Evolutionary conservation across 1,140 invertebrate genomes (phyloP), one percentile per base, ranked within the genome.

Genomic region (Saxidomus purpurata): DNA sequence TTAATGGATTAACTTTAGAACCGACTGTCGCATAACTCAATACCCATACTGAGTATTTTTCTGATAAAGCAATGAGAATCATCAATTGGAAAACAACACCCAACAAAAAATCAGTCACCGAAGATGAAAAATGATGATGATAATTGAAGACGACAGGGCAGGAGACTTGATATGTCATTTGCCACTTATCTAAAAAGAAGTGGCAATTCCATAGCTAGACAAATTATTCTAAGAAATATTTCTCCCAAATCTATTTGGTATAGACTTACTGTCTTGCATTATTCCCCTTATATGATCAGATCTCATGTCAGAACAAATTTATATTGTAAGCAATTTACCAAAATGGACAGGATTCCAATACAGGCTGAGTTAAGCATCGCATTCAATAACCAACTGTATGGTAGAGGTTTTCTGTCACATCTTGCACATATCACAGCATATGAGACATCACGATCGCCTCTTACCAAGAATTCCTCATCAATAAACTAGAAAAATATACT

Each of bases 231-330:
- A 25, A 17, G 61, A 67, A 6, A 67, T 11, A 67, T 6, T 31
- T 25, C 61, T 61, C 61, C 8, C 61, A 67, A 67, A 67, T 4
- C 17, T 31, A 67, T 8, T 28, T 28, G 17, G 61, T 25, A 67
- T 31, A 31, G 61, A 67, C 61, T 67, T 67, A 28, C 61, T 67
- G 61, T 67, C 61, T 59, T n/a, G 4, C 3, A 6, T n/a, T 28
- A 25, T 59, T 9, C 22, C 22, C 6, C 55, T 67, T 17, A 11
- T 31, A 67, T 67, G n/a, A 36, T 25, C 19, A 67, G 1, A 67
- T 28, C 61, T 31, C 61, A 67, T 67, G 61, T 67, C 28, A 31
- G 61, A 31, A 25, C 28, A 67, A 67, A 67, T 67, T 67, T 67
- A 25, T 67, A 31, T 28, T 67, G 61, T 67, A 31, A 28, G 25